Percentiles rank a stretch among this genome's conserved stretches.
Conservation (phyloP, 2,888 invertebrate genomes). For the Stenotaenia linearis region DNA sequence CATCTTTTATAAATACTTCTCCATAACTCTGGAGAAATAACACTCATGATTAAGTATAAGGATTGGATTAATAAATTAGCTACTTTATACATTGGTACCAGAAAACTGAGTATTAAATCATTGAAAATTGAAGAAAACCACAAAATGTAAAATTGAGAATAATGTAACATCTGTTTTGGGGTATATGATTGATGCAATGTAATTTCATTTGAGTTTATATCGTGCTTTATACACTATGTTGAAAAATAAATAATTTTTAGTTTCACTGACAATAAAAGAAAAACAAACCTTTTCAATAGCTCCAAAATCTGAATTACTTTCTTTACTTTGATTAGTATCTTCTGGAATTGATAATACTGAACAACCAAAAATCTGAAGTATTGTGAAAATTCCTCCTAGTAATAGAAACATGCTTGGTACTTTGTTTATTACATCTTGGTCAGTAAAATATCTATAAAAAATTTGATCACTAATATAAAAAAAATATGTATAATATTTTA, state of each 20-base stretch:
- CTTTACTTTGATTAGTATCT: too few relatives aligned
- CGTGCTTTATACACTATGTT: too few relatives aligned
- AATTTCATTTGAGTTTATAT: too few relatives aligned
- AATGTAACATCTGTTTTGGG: conserved; percentile 32
- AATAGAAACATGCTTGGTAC: conserved; percentile 45
- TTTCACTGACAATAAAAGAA: too few relatives aligned
- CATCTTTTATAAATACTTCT: conserved; percentile 50
- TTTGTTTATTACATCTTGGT: conserved; percentile 41
- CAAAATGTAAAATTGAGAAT: conserved; percentile 42
- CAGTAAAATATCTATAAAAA: conserved; percentile 41
- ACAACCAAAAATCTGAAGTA: conserved; percentile 43
- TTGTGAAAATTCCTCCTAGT: conserved; percentile 42
- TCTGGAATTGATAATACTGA: conserved; percentile 39
- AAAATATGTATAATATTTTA: conserved; percentile 27
- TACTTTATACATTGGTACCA: conserved; percentile 47
- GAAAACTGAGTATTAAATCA: conserved; percentile 43
- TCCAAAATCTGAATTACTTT: too few relatives aligned
- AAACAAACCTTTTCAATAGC: too few relatives aligned
- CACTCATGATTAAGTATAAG: background rate
- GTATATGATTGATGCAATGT: background rate
- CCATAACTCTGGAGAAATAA: conserved; percentile 45
- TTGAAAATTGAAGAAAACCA: conserved; percentile 46
- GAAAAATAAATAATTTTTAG: too few relatives aligned
- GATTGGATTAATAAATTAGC: background rate
- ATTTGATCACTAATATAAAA: background rate